Conservation (phyloP, 2,113 vertebrate species). For the Eidolon helvum region DNA sequence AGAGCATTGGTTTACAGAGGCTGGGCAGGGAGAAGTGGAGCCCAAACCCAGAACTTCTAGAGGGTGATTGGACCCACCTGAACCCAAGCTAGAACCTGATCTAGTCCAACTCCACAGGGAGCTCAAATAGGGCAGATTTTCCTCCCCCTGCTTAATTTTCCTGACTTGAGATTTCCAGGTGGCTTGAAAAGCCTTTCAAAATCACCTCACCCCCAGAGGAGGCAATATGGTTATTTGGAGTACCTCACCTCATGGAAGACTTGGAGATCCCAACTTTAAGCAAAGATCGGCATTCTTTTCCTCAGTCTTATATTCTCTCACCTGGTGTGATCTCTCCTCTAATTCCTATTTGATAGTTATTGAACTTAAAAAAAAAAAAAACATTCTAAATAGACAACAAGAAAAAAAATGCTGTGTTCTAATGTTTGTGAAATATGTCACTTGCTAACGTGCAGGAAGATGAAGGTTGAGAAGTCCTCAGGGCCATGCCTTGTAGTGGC, state of each 20-base stretch:
- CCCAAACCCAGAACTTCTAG: background rate
- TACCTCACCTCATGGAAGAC: accelerated
- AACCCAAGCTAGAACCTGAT: background rate
- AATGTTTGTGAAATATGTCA: background rate
- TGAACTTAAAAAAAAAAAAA: background rate
- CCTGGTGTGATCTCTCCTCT: background rate
- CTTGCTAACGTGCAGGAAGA: background rate
- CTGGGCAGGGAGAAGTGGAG: background rate
- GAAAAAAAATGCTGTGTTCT: background rate
- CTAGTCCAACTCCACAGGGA: background rate
- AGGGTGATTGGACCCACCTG: background rate
- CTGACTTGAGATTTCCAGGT: background rate
- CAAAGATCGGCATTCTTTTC: accelerated
- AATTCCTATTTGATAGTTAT: background rate
- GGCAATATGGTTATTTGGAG: accelerated
- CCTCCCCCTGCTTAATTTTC: background rate
- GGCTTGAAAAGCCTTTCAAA: background rate
- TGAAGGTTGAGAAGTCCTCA: background rate
- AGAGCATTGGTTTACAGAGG: background rate
- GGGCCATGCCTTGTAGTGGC: background rate
- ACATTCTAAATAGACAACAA: background rate
- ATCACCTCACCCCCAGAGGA: accelerated
- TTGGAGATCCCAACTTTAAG: background rate
- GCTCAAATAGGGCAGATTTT: background rate
- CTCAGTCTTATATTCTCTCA: background rate